phyloP scores from a whole-genome alignment of 2,113 vertebrate species.

The Alethe diademata region DNA sequence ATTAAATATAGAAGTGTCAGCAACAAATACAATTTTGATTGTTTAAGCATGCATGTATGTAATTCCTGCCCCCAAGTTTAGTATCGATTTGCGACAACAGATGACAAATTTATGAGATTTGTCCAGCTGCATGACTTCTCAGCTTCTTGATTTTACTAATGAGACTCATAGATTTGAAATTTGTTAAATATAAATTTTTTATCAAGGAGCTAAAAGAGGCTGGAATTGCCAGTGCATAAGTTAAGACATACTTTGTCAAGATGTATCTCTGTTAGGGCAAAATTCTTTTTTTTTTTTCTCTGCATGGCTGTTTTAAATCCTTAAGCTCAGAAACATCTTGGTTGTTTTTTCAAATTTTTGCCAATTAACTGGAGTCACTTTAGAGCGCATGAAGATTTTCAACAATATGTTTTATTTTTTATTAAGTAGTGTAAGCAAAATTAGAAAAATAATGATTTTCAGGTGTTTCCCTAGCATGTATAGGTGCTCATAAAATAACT shows the following conservation, averaged over 20 bases:
- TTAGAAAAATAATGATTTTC: neutral
- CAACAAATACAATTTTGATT: neutral
- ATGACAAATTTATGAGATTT: neutral
- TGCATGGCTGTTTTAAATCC: neutral
- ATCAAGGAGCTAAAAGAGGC: neutral
- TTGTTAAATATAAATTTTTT: neutral
- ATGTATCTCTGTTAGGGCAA: neutral
- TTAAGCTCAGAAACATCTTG: neutral
- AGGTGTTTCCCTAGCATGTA: neutral
- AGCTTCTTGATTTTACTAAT: neutral
- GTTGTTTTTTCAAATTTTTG: neutral
- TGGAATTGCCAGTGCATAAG: neutral
- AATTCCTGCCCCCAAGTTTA: neutral
- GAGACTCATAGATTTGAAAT: neutral
- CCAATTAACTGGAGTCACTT: neutral
- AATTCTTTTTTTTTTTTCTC: neutral
- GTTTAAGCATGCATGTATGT: neutral
- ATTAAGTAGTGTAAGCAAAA: neutral
- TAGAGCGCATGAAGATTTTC: neutral
- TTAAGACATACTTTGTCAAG: neutral
- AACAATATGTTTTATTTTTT: neutral
- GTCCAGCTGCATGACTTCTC: neutral
- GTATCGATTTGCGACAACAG: fast-evolving
- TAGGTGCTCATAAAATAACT: neutral
- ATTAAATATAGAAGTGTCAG: neutral